Conservation (phyloP, 1,140 invertebrate genomes). For the Berghia stephanieae region DNA sequence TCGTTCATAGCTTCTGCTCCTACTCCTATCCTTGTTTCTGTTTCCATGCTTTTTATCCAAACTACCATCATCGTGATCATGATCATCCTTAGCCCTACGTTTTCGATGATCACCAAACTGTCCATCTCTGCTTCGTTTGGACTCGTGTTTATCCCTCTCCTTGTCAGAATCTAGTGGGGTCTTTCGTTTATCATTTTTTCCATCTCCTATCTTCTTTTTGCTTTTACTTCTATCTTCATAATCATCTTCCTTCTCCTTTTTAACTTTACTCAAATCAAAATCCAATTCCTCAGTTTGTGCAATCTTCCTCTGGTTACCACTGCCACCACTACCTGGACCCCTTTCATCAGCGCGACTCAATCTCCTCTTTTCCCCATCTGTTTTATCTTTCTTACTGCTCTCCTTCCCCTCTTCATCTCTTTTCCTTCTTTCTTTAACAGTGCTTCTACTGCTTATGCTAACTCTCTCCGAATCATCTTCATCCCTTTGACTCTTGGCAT, state of each 20-base stretch:
- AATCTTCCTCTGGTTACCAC: not conserved
- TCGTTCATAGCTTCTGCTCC: too few species aligned
- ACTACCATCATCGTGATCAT: too few species aligned
- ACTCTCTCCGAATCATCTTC: constrained; percentile 16
- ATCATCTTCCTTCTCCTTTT: constrained; percentile 22
- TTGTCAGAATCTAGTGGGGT: too few species aligned
- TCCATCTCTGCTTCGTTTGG: too few species aligned
- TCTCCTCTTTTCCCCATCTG: constrained; percentile 32
- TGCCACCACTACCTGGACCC: not conserved
- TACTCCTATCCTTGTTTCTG: too few species aligned
- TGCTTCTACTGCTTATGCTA: constrained; percentile 6
- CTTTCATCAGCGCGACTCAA: not conserved
- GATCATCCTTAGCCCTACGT: too few species aligned
- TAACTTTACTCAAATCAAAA: constrained; percentile 16
- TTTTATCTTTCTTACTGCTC: constrained; percentile 26
- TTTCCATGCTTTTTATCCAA: too few species aligned
- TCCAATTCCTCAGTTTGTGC: constrained; percentile 22
- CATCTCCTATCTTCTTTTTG: too few species aligned
- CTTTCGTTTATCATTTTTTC: too few species aligned
- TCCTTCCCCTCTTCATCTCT: constrained; percentile 10
- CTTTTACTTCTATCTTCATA: not conserved
- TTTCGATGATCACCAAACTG: too few species aligned
- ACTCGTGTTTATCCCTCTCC: too few species aligned
- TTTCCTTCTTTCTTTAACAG: constrained; percentile 22
- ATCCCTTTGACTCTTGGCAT: constrained; percentile 8